phyloP scores from a whole-genome alignment of 2,888 invertebrate species.

The Eristalis arbustorum region DNA sequence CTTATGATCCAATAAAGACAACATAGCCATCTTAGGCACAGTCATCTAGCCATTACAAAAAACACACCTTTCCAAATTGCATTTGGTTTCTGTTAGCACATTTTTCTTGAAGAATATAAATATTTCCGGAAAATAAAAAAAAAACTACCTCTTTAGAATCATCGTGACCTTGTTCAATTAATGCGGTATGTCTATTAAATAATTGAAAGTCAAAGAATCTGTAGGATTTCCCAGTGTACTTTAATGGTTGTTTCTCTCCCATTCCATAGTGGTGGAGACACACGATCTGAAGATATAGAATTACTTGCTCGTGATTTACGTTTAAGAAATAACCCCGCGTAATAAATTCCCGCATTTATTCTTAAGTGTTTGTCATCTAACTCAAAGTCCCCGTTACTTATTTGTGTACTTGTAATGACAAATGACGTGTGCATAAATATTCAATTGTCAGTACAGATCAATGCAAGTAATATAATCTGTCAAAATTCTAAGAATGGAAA shows the following conservation, averaged over 20 bases:
- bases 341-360: background rate
- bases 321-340: background rate
- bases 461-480: background rate
- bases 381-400: background rate
- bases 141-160: background rate
- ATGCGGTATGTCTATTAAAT: background rate
- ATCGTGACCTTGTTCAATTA: background rate
- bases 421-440: background rate
- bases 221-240: background rate
- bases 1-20: too few relatives aligned
- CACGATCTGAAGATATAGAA: background rate
- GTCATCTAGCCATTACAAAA: too few relatives aligned
- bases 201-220: background rate
- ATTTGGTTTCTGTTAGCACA: too few relatives aligned
- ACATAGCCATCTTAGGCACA: too few relatives aligned
- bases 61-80: too few relatives aligned
- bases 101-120: too few relatives aligned
- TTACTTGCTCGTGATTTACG: background rate
- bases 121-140: background rate
- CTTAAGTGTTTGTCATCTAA: background rate
- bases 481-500: background rate
- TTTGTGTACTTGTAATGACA: background rate
- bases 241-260: background rate
- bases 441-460: background rate
- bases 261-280: background rate